Conservation (phyloP, 2,797 vertebrate species). For the Poecilia wingei region DNA sequence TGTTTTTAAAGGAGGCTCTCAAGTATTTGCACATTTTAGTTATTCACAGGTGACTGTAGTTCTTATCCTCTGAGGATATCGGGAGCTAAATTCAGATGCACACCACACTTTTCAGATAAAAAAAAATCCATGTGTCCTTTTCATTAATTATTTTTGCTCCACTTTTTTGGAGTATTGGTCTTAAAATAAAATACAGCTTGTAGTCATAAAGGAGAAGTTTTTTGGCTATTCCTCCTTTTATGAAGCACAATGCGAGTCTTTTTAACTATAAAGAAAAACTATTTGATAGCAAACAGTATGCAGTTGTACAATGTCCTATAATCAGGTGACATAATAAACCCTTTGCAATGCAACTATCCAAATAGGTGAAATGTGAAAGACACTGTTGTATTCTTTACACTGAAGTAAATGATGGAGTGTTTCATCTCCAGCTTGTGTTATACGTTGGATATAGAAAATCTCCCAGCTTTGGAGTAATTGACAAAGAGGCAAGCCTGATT, state of each 20-base stretch:
- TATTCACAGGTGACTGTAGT: not conserved
- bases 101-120: too few species aligned
- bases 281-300: not conserved
- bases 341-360: not conserved
- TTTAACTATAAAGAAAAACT: not conserved
- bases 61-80: not conserved
- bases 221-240: not conserved
- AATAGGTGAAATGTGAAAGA: constrained; percentile 3
- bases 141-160: not conserved
- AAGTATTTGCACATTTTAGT: not conserved
- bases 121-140: not conserved
- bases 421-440: not conserved
- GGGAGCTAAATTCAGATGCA: not conserved
- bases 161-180: not conserved
- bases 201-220: not conserved
- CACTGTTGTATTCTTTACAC: not conserved
- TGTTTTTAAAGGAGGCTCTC: not conserved
- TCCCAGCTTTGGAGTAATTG: constrained; percentile 1
- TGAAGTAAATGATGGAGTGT: not conserved
- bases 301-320: not conserved
- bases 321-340: not conserved
- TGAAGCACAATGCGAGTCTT: not conserved
- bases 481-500: not conserved
- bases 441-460: not conserved
- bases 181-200: not conserved